These are phyloP conservation scores for Tetraodon nigroviridis DNA, from an alignment of 2,113 vertebrate species.

Conservation along the genomic window DNA sequence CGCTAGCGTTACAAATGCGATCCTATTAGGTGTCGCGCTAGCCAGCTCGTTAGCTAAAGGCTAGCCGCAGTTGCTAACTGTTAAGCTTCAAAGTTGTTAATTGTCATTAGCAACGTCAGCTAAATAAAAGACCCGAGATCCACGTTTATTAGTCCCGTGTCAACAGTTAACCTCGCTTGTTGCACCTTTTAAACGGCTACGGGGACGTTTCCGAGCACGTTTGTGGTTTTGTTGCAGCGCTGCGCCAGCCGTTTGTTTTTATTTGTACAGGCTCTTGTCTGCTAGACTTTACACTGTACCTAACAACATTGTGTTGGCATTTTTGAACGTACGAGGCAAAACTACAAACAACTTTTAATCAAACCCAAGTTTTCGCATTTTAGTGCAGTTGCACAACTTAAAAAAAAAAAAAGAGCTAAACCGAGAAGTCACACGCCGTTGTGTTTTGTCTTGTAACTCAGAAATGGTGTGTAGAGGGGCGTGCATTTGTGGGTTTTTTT, in stretches of 20 bases:
- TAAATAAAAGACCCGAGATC: fast-evolving
- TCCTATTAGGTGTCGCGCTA: constrained; percentile 49
- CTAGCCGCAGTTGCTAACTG: constrained; percentile 9
- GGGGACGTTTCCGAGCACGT: constrained; percentile 10
- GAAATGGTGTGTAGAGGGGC: too few relatives aligned
- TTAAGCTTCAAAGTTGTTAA: not conserved
- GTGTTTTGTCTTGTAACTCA: not conserved
- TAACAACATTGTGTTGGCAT: too few relatives aligned
- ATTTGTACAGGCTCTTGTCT: constrained; percentile 21
- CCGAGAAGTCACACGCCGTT: too few relatives aligned
- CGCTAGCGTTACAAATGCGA: constrained; percentile 30
- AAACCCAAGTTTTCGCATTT: not conserved
- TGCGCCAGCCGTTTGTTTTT: constrained; percentile 67
- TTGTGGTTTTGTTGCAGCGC: constrained; percentile 21
- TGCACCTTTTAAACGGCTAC: not conserved
- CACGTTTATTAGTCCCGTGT: not conserved
- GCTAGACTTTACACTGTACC: not conserved
- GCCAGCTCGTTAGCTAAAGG: constrained; percentile 32
- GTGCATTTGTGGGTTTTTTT: not conserved
- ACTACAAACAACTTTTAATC: not conserved
- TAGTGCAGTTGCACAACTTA: not conserved
- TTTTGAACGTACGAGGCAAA: too few relatives aligned
- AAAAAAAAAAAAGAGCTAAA: too few relatives aligned
- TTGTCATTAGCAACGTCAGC: not conserved
- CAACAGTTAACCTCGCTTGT: not conserved